Conservation (phyloP, 2,797 vertebrate genomes). For the Euthynnus affinis region DNA sequence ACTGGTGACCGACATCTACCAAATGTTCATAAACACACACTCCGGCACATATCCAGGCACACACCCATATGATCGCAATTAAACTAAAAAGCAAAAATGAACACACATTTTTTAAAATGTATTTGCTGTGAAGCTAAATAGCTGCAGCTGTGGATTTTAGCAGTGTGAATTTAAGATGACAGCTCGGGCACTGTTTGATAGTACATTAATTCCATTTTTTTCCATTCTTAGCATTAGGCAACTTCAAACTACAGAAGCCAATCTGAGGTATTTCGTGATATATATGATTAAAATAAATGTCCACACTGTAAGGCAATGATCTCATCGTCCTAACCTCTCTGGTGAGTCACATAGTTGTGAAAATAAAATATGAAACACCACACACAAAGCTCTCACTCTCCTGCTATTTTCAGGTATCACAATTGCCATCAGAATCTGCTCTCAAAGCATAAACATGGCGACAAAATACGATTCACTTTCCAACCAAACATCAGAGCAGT, state of each 20-base stretch:
- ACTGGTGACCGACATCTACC: slow-evolving; percentile 40
- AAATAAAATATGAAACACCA: not conserved
- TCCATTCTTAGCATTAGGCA: not conserved
- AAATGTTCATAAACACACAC: slow-evolving; percentile 4
- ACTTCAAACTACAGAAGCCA: not conserved
- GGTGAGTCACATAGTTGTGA: not conserved
- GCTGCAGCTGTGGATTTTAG: not conserved
- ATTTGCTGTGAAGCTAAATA: slow-evolving; percentile 5
- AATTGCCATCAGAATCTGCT: not conserved
- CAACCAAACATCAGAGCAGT: not conserved
- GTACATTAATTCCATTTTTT: slow-evolving; percentile 8
- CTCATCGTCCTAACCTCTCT: not conserved
- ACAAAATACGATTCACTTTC: not conserved
- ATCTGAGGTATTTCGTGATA: not conserved
- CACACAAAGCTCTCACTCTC: not conserved
- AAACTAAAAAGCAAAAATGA: slow-evolving; percentile 15
- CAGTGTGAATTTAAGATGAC: slow-evolving; percentile 4
- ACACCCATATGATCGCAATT: slow-evolving; percentile 12
- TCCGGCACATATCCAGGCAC: not conserved
- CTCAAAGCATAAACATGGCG: not conserved
- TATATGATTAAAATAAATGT: not conserved
- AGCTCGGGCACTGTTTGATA: slow-evolving; percentile 15
- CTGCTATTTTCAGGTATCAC: not conserved
- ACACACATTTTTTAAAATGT: not conserved
- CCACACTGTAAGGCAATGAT: too few species aligned